Conservation (phyloP, 2,113 vertebrate genomes). For the Nannospalax galili region DNA sequence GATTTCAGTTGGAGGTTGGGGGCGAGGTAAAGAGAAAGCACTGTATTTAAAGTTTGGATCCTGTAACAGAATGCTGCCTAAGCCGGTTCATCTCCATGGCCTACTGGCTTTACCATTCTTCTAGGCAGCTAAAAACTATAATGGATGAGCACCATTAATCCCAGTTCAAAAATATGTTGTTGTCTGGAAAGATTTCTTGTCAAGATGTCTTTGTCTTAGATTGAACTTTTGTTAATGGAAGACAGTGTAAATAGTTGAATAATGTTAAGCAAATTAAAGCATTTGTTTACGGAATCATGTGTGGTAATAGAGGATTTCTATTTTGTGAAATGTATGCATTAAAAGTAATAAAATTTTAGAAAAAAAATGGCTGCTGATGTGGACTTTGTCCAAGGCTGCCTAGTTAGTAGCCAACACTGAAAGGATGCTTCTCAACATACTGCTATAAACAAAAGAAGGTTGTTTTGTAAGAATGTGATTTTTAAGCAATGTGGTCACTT, state of each 20-base stretch:
- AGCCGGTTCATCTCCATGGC: too few relatives aligned
- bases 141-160: too few relatives aligned
- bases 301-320: conserved; percentile 86
- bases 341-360: conserved; percentile 87
- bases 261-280: conserved; percentile 84
- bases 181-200: conserved; percentile 83
- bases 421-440: background rate
- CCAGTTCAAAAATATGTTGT: conserved; percentile 66
- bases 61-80: too few relatives aligned
- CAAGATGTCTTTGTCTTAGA: conserved; percentile 84
- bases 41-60: too few relatives aligned
- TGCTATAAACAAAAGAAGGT: background rate
- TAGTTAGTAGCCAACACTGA: background rate
- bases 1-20: too few relatives aligned
- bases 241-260: conserved; percentile 87
- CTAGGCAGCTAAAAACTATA: too few relatives aligned
- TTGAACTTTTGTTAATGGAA: conserved; percentile 87
- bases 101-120: too few relatives aligned
- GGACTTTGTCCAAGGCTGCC: background rate
- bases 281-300: conserved; percentile 85
- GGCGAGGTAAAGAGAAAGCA: too few relatives aligned
- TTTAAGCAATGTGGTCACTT: background rate
- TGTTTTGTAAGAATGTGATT: background rate
- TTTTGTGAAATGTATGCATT: conserved; percentile 88
- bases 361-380: background rate